These are phyloP conservation scores for Heterohyrax brucei DNA, from an alignment of 2,797 vertebrate species.

Conservation along the genomic window DNA sequence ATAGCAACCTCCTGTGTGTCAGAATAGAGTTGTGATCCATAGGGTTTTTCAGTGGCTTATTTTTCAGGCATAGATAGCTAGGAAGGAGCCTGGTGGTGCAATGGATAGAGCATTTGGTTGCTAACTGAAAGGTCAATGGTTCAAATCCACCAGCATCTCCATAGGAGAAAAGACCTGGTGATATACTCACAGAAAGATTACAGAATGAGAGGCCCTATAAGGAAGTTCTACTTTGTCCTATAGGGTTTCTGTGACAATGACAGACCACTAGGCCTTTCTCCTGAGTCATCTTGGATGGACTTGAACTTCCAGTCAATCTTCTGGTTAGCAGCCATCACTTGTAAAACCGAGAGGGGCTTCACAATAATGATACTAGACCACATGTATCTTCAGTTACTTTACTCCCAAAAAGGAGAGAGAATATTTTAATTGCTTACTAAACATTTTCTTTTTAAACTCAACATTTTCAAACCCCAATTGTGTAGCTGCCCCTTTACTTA, in stretches of 20 bases:
- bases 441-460: background rate
- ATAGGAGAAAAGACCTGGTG: background rate
- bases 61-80: background rate
- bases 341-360: background rate
- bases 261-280: background rate
- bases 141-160: background rate
- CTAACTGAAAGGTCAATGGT: background rate
- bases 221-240: background rate
- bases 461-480: background rate
- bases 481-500: too few relatives aligned
- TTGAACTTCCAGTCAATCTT: background rate
- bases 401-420: background rate
- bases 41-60: background rate
- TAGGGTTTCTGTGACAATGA: background rate
- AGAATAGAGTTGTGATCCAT: background rate
- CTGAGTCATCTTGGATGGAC: background rate
- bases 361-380: background rate
- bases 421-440: background rate
- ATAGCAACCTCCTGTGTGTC: background rate
- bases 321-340: background rate
- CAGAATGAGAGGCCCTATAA: background rate
- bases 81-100: background rate
- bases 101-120: background rate
- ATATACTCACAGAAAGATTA: background rate
- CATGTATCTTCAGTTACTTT: background rate